Evolutionary conservation across 2,113 vertebrate species (phyloP).

Genomic region (Pedionomus torquatus): DNA sequence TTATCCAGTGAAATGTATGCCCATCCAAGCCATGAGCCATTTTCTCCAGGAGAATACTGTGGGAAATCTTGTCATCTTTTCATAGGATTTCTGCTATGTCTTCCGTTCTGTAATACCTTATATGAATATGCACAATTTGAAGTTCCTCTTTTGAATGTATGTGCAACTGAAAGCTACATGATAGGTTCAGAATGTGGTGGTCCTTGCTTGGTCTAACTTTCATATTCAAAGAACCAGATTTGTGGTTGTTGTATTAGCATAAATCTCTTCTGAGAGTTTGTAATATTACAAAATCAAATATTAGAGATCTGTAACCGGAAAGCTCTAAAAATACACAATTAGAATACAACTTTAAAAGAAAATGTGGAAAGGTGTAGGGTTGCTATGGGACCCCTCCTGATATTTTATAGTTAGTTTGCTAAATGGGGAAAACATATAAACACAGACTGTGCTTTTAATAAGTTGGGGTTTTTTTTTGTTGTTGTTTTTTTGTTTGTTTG

Average conservation of each 20-base stretch:
- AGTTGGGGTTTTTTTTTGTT: no score
- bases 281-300: not conserved
- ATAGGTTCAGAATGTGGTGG: not conserved
- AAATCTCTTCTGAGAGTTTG: not conserved
- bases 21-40: not conserved
- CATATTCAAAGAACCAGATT: not conserved
- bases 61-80: not conserved
- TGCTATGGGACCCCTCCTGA: not conserved
- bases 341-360: not conserved
- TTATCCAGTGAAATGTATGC: not conserved
- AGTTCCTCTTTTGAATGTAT: not conserved
- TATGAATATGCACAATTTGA: not conserved
- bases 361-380: not conserved
- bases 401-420: not conserved
- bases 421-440: not conserved
- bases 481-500: no score
- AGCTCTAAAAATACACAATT: not conserved
- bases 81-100: not conserved
- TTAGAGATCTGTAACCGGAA: not conserved
- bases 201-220: not conserved
- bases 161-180: not conserved
- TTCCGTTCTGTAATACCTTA: not conserved
- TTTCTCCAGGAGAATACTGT: not conserved
- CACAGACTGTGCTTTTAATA: not conserved
- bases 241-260: accelerated